Percentiles rank a stretch among this genome's conserved stretches.
These are phyloP conservation scores for Glaucopsyche alexis DNA, from an alignment of 2,888 invertebrate genomes.

Conservation along the genomic window DNA sequence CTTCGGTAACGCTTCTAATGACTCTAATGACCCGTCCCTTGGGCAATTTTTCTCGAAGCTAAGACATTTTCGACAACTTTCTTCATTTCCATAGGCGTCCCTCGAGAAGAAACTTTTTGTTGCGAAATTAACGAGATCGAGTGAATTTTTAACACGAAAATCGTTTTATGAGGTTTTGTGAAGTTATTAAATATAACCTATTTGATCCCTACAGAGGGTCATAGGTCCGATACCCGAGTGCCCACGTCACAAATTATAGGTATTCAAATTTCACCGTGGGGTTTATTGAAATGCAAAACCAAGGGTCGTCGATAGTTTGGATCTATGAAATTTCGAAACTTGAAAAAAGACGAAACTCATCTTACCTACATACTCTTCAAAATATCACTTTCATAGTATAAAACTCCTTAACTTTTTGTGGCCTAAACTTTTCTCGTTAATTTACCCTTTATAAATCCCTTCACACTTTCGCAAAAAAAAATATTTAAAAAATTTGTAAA, in stretches of 20 bases:
- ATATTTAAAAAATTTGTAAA: neutral
- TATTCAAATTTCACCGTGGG: neutral
- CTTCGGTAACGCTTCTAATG: slow-evolving; percentile 33
- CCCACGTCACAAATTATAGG: slow-evolving; percentile 5
- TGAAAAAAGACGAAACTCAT: neutral
- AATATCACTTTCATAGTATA: neutral
- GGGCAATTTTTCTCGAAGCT: slow-evolving; percentile 42
- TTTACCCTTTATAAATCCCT: neutral
- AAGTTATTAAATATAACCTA: slow-evolving; percentile 11
- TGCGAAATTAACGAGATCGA: slow-evolving; percentile 42
- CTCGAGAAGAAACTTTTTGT: slow-evolving; percentile 43
- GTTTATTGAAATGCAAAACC: slow-evolving; percentile 20
- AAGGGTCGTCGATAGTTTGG: neutral
- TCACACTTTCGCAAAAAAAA: neutral
- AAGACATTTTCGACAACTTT: slow-evolving; percentile 44
- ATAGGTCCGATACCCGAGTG: slow-evolving; percentile 4
- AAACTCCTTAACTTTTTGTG: neutral
- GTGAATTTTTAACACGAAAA: slow-evolving; percentile 27
- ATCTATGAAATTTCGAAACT: neutral
- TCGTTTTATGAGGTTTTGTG: slow-evolving; percentile 22
- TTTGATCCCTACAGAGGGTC: neutral
- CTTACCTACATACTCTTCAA: neutral
- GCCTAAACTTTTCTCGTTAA: slow-evolving; percentile 3
- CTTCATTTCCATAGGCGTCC: slow-evolving; percentile 44
- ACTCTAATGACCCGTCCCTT: slow-evolving; percentile 45